Evolutionary conservation across 2,888 invertebrate genomes (phyloP).

Genomic region (Gasteruption jaculator): DNA sequence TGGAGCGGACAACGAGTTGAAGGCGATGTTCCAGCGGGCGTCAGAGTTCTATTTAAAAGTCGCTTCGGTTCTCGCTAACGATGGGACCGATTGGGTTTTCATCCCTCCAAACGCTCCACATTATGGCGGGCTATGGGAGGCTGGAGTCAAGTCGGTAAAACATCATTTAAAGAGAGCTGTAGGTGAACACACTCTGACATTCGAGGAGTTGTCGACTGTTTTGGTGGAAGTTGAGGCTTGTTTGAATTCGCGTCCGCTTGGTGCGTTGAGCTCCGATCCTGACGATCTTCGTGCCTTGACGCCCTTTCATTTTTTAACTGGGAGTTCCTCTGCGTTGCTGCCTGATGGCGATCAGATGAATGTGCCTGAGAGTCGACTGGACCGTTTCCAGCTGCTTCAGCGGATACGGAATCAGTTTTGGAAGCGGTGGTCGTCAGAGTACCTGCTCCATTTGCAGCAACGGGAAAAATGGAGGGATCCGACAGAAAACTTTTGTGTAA

Average conservation of each 20-base stretch:
- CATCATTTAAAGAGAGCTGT: slow-evolving; percentile 25
- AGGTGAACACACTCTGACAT: slow-evolving; percentile 20
- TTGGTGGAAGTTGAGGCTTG: slow-evolving; percentile 24
- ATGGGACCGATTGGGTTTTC: slow-evolving; percentile 29
- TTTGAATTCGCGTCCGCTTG: slow-evolving; percentile 26
- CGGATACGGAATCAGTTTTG: slow-evolving; percentile 13
- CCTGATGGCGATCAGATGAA: slow-evolving; percentile 9
- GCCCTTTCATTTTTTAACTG: slow-evolving; percentile 12
- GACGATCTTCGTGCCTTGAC: slow-evolving; percentile 10
- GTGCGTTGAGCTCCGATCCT: slow-evolving; percentile 5
- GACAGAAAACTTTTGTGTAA: slow-evolving; percentile 12
- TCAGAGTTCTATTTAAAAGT: background rate
- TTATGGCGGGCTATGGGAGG: slow-evolving; percentile 33
- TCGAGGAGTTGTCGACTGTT: slow-evolving; percentile 25
- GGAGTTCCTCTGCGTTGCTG: slow-evolving; percentile 12
- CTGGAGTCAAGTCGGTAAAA: slow-evolving; percentile 29
- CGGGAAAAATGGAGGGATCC: slow-evolving; percentile 15
- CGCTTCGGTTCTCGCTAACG: slow-evolving; percentile 12
- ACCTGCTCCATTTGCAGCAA: slow-evolving; percentile 19
- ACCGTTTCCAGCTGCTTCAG: slow-evolving; percentile 13
- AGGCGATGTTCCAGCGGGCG: background rate
- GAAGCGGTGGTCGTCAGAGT: slow-evolving; percentile 18
- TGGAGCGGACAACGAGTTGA: slow-evolving; percentile 12
- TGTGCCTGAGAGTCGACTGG: slow-evolving; percentile 13
- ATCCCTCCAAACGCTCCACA: slow-evolving; percentile 29